Evolutionary conservation across 2,888 invertebrate genomes (phyloP), one percentile per base, ranked within the genome.

Genomic region (Ophion obscuratus): DNA sequence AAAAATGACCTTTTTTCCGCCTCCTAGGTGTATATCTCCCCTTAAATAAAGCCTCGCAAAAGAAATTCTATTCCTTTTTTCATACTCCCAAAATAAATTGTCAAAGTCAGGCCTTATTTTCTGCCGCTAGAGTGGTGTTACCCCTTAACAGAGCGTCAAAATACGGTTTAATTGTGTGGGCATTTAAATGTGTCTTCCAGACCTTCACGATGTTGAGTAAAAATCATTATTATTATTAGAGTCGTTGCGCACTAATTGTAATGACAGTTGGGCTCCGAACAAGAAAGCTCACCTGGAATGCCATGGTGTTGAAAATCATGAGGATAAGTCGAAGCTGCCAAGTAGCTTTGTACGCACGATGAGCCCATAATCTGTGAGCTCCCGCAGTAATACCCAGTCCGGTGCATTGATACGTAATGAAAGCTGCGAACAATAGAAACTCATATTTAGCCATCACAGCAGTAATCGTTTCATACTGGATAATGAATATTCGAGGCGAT

Each of bases 331-430:
- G 95, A 6, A 99, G 95, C 0, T 98, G 99, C 96, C 97, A 96
- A 94, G 97, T 98, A 9, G 99, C 99, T 95, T 99, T 99, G 95
- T 99, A 99, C 0, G 99, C 96, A 92, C 97, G 96, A 95, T 99
- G 99, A 1, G 99, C 96, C 99, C 99, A 99, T 47, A 99, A 96
- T 90, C 99, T 95, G 94, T 99, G 99, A 2, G 98, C 98, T 40
- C 99, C 99, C 27, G 99, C 99, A 20, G 99, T 99, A 88, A 99
- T 98, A 24, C 99, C 99, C 85, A 99, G 94, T 6, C 98, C 99
- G 10, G 97, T 97, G 87, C 96, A 94, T 81, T 97, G 95, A 94
- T 98, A 98, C 83, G 98, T 93, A 2, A 97, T 77, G 82, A 97
- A 94, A 14, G 97, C 98, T 97, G 95, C 14, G 95, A 90, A 89